Evolutionary conservation across 2,797 vertebrate species (phyloP), one percentile per base, ranked within the genome.

Genomic region (Sebastes nivosus): DNA sequence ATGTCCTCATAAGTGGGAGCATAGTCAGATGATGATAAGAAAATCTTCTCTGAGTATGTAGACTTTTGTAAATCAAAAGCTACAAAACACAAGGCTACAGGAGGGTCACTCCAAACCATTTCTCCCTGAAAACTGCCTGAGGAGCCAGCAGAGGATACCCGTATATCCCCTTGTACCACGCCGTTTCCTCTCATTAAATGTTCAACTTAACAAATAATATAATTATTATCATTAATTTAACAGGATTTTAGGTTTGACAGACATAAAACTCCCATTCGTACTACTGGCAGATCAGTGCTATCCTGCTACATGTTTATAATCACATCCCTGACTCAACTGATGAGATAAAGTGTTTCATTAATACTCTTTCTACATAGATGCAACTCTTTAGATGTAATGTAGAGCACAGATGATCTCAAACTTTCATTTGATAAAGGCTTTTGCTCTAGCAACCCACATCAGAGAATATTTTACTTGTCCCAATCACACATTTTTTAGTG

Each of bases 11-110:
- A 59, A 36, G 61, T 7, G 12, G 66, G 30, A 60, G 42, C 50
- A 58, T 29, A 34, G 34, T 54, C 12, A 64, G 20, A 2, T 12
- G 27, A 24, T 57, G 22, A 52, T n/a, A 14, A 24, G 0, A 18
- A 60, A 50, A 38, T 20, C 20, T 54, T 58, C 59, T 63, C 50
- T n/a, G 12, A 81, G 54, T n/a, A 58, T 50, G 30, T 16, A 54
- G 68, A 18, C 42, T 38, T 72, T 20, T 11, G 32, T 58, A 66
- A 81, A 70, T 42, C 64, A 81, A 64, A 72, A 63, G 79, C 77
- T 79, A 89, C 27, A 61, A 54, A 24, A 52, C 57, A 76, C 74
- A 84, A 67, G 68, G 84, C 83, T 85, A 67, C 54, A 60, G 32
- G 69, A 65, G 34, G 34, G 22, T 70, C 52, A 80, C 32, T 46